Base-by-base conservation (phyloP, 2,888 invertebrate species). In the Rhagophthalmus giganteus region DNA sequence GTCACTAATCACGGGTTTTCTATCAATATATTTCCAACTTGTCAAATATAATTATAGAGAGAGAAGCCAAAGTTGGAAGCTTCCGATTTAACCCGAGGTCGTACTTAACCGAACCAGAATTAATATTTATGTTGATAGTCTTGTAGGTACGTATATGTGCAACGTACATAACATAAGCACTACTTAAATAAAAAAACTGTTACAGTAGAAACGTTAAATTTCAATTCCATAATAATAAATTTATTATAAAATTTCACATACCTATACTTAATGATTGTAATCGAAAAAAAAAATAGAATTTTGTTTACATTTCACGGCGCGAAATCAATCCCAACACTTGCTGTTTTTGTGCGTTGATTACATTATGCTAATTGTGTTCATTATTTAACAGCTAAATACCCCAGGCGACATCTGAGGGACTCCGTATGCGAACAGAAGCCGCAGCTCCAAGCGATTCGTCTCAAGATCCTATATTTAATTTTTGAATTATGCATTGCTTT, bases 11-110 rank as follows among this genome's bases (percentile, higher is more conserved):
- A 60, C 44, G 49, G 56, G 58, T 54, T 58, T 10, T 37, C 31
- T 44, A 39, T 55, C 58, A 57, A 60, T 60, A 60, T 58, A 60
- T 60, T 54, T 60, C 50, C 15, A 51, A 60, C 56, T 54, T 60
- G 60, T 60, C 60, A 60, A 54, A 53, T 41, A 54, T 57, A 60
- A 60, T 60, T 58, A 58, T 42, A 51, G 58, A 30, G 13, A 7
- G 25, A 39, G 38, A 44, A 26, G 16, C 45, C 44, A 39, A 44
- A 40, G 16, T 39, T 46, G 41, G 39, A 54, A 55, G 60, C 60
- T 60, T 57, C 60, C 60, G 60, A 60, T 58, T 57, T 55, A 50
- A 42, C 59, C 51, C 12, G 30, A 30, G 52, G 57, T 27, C 38
- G 37, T 44, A 44, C 38, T 44, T 48, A 48, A 48, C 41, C 41